These are phyloP conservation scores for Triplophysa dalaica DNA, from an alignment of 2,113 vertebrate genomes.

Conservation along the genomic window DNA sequence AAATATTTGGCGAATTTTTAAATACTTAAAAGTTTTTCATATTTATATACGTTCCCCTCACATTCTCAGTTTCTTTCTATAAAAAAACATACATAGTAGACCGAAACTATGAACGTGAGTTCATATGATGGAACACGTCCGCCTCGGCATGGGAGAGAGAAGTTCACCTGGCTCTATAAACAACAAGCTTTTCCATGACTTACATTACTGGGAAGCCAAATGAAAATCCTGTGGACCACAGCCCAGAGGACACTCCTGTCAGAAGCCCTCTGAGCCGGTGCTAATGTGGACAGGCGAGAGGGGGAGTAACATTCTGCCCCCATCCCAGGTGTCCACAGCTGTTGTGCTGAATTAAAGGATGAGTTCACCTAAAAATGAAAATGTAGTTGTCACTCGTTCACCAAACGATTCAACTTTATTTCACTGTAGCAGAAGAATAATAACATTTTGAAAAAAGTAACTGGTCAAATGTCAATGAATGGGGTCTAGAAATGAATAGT, in stretches of 20 bases:
- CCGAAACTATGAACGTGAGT: neutral
- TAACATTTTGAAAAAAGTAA: too few relatives aligned
- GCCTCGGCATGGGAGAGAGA: neutral
- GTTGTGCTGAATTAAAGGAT: conserved; percentile 42
- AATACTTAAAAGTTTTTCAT: too few relatives aligned
- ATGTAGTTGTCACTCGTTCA: too few relatives aligned
- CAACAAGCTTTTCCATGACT: conserved; percentile 6
- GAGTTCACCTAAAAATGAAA: conserved; percentile 27
- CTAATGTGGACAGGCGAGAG: conserved; percentile 55
- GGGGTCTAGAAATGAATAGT: too few relatives aligned
- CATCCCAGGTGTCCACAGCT: conserved; percentile 11
- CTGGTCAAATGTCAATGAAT: too few relatives aligned
- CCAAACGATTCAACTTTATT: too few relatives aligned
- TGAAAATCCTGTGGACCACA: conserved; percentile 66
- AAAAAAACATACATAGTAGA: too few relatives aligned
- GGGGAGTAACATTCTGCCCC: conserved; percentile 52
- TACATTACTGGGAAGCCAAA: conserved; percentile 31
- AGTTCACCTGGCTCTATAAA: conserved; percentile 16
- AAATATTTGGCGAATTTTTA: too few relatives aligned
- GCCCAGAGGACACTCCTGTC: conserved; percentile 49
- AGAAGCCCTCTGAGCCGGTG: conserved; percentile 16
- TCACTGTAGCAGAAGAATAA: too few relatives aligned
- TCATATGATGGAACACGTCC: neutral
- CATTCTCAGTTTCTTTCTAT: too few relatives aligned
- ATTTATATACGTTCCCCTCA: neutral